Base-by-base conservation (phyloP, 2,888 invertebrate genomes). In the Periphyllus acericola region DNA sequence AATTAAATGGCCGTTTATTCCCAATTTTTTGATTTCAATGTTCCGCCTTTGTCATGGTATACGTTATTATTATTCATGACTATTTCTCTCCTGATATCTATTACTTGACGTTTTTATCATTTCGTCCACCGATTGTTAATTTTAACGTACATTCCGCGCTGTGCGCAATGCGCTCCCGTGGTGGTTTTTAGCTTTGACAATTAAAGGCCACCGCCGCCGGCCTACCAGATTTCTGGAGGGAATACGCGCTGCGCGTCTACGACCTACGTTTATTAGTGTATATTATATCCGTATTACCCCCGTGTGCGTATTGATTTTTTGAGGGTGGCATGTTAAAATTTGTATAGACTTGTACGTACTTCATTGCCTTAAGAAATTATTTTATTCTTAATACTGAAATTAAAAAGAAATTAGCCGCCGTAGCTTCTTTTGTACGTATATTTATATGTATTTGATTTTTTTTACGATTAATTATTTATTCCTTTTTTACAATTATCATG, bases 221-320 rank as follows among this genome's bases (percentile, higher is more conserved):
- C 14, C 60, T 36, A 36, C 80, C 60, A 80, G 80, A 79, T 66
- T 80, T 80, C 60, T 66, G 80, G 80, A 79, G 79, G 60, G 79
- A 79, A 79, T 25, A 5, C 34, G 17, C 34, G 17, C 55, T 46
- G 14, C 8, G 79, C 19, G 34, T 80, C 4, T 80, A 80, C 34
- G 36, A n/a, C 66, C 4, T 80, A 80, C 34, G 36, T 36, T 36
- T 80, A 80, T 80, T 66, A 80, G 80, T 80, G 36, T 3, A 14
- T 36, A 36, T n/a, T 2, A 14, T 34, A 8, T 79, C 6, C 14
- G 78, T 55, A 32, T 76, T 25, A 2, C 14, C 14, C 46, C 68
- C 68, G 81, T 71, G 72, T 72, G 52, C 74, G 74, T 83, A 83
- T 83, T 83, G 83, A 83, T 83, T 83, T 83, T 83, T 72, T 55